These are phyloP conservation scores for Dromococcyx pavoninus DNA, from an alignment of 2,797 vertebrate genomes.

Conservation along the genomic window DNA sequence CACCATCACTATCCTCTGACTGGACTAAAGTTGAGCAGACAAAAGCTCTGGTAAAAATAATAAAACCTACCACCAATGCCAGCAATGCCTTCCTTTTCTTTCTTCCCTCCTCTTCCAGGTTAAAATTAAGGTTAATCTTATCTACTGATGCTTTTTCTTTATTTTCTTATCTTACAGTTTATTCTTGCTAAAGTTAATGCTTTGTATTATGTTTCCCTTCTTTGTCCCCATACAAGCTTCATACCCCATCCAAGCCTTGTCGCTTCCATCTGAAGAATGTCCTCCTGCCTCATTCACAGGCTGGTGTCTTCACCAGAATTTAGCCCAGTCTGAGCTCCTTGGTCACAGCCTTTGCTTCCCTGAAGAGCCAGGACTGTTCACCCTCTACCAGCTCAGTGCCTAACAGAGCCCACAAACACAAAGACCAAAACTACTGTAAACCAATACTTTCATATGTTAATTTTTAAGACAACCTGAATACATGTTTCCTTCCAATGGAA, in stretches of 20 bases:
- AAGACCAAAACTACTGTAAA: neutral
- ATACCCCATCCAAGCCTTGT: neutral
- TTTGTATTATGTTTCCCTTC: neutral
- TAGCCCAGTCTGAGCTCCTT: neutral
- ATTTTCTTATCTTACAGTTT: neutral
- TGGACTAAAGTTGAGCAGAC: neutral
- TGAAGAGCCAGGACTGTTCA: neutral
- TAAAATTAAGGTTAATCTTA: neutral
- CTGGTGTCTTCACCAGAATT: neutral
- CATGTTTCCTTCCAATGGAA: accelerated
- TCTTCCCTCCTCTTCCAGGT: neutral
- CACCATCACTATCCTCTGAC: neutral
- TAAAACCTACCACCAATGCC: neutral
- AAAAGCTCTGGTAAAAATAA: neutral
- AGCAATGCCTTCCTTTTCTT: neutral
- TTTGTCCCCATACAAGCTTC: neutral
- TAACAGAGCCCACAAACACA: neutral
- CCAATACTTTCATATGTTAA: neutral
- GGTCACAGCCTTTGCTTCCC: neutral
- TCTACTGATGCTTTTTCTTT: neutral
- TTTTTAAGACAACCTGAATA: neutral
- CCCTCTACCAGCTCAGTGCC: accelerated
- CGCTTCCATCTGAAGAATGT: neutral
- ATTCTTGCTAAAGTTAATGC: neutral
- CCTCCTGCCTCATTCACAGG: neutral